phyloP scores from a whole-genome alignment of 30 jellyfish, hydroid and myxozoan species.

The Haliclystus octoradiatus region DNA sequence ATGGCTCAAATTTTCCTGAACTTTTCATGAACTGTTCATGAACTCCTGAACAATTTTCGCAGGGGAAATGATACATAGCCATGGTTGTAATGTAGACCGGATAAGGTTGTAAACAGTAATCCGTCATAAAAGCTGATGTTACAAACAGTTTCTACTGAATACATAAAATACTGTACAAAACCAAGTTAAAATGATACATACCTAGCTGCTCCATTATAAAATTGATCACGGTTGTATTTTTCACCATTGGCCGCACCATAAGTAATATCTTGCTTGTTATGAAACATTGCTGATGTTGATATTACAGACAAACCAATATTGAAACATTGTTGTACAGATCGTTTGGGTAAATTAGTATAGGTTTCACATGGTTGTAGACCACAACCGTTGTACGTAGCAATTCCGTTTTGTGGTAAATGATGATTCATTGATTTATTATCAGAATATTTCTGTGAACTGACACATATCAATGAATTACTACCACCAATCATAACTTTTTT shows the following conservation, averaged over 20 bases:
- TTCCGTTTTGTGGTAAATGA: background rate
- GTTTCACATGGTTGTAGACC: constrained; percentile 24
- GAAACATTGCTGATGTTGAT: constrained; percentile 75
- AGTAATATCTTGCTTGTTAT: constrained; percentile 25
- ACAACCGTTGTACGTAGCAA: constrained; percentile 2
- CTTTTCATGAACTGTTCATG: too few relatives aligned
- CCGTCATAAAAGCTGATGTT: too few relatives aligned
- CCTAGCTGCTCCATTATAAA: constrained; percentile 24
- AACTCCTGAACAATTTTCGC: too few relatives aligned
- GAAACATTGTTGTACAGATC: constrained; percentile 9
- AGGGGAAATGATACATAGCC: too few relatives aligned
- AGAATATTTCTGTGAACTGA: background rate
- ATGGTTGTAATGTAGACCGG: too few relatives aligned
- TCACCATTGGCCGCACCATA: constrained; percentile 2
- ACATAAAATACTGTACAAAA: too few relatives aligned
- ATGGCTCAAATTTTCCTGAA: too few relatives aligned
- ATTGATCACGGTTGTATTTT: constrained; percentile 5
- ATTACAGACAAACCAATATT: constrained; percentile 49
- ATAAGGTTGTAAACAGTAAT: too few relatives aligned
- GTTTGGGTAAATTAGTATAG: constrained; percentile 22
- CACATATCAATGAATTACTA: background rate
- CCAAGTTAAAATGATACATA: background rate
- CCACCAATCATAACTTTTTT: background rate
- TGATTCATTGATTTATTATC: background rate
- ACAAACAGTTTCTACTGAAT: too few relatives aligned